These are phyloP conservation scores for Sturnira hondurensis DNA, from an alignment of 2,113 vertebrate species.

Conservation along the genomic window DNA sequence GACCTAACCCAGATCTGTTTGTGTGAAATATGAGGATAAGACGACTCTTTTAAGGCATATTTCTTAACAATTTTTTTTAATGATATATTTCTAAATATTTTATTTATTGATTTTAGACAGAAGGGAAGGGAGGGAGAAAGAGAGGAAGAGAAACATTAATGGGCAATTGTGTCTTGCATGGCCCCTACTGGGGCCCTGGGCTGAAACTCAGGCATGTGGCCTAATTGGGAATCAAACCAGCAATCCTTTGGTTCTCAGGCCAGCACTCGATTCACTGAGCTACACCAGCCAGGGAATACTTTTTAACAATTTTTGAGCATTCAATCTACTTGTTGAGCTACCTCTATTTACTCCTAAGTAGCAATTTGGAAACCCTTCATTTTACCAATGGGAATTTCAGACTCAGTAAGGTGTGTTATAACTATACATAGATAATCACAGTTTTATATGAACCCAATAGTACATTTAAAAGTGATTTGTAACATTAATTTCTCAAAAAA, in stretches of 20 bases:
- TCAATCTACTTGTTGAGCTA: not conserved
- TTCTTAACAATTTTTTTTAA: not conserved
- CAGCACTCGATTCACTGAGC: too few relatives aligned
- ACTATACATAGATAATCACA: not conserved
- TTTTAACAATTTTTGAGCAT: not conserved
- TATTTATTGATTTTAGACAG: too few relatives aligned
- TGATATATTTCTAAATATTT: too few relatives aligned
- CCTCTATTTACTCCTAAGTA: not conserved
- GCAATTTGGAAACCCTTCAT: not conserved
- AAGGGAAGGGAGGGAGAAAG: too few relatives aligned
- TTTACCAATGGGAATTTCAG: not conserved
- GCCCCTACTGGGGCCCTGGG: too few relatives aligned
- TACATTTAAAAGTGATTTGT: not conserved
- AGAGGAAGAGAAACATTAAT: too few relatives aligned
- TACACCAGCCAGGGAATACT: not conserved
- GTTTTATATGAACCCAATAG: not conserved
- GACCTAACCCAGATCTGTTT: not conserved
- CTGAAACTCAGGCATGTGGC: too few relatives aligned
- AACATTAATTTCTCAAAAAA: not conserved
- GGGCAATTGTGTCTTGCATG: too few relatives aligned
- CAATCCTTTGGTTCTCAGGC: too few relatives aligned
- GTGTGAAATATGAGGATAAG: not conserved
- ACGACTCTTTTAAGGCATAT: not conserved
- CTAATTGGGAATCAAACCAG: too few relatives aligned
- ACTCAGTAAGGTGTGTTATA: not conserved